phyloP scores from a whole-genome alignment of 2,797 vertebrate genomes.

The Aplochiton taeniatus region DNA sequence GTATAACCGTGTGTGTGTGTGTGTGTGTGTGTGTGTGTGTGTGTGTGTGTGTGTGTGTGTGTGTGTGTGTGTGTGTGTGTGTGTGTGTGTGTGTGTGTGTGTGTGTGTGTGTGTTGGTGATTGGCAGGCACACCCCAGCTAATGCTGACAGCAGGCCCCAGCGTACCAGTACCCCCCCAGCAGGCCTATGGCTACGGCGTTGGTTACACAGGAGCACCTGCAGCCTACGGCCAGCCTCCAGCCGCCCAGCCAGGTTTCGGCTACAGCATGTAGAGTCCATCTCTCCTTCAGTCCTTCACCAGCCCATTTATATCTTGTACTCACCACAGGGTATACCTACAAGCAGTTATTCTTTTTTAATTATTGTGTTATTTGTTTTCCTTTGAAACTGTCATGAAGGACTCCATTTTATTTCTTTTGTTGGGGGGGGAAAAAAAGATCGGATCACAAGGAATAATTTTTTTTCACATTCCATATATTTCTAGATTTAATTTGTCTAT shows the following conservation, averaged over 20 bases:
- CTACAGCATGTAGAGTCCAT: constrained; percentile 90
- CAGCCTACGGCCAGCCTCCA: constrained; percentile 80
- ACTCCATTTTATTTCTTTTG: constrained; percentile 88
- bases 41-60: background rate
- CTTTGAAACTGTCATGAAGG: constrained; percentile 92
- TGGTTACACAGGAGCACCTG: constrained; percentile 85
- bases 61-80: background rate
- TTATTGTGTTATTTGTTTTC: constrained; percentile 36
- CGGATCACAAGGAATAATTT: constrained; percentile 82
- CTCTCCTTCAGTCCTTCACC: constrained; percentile 86
- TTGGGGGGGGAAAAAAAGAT: constrained; percentile 78
- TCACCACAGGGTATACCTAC: constrained; percentile 75
- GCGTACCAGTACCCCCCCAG: constrained; percentile 90
- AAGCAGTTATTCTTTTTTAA: constrained; percentile 65
- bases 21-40: background rate
- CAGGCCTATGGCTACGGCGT: constrained; percentile 87
- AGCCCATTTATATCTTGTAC: constrained; percentile 81
- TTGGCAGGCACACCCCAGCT: constrained; percentile 91
- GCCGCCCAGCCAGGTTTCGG: constrained; percentile 88
- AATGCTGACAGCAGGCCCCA: constrained; percentile 97
- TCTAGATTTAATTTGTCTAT: constrained; percentile 75
- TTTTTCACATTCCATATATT: constrained; percentile 91
- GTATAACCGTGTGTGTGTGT: too few species aligned
- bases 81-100: background rate
- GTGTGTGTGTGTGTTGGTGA: background rate